These are phyloP conservation scores for Pocota personata DNA, from an alignment of 2,888 invertebrate genomes.

Conservation along the genomic window DNA sequence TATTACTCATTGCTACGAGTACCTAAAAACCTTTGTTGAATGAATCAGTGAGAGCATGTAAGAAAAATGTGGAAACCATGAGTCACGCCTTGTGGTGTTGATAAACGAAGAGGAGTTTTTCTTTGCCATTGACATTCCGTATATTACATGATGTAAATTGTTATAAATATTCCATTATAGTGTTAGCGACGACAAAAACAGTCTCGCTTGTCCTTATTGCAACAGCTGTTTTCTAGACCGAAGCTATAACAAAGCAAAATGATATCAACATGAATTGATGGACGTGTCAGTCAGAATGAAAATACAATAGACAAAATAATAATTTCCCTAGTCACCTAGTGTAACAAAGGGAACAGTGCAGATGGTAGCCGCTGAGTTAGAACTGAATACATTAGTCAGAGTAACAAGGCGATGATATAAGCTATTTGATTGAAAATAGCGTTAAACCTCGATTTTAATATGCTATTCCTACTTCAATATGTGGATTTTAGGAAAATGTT, in stretches of 20 bases:
- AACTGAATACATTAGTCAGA: not conserved
- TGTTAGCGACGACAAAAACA: not conserved
- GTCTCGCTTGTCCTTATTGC: not conserved
- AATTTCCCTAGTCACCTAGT: not conserved
- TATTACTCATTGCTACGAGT: slow-evolving; percentile 59
- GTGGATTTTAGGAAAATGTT: too few species aligned
- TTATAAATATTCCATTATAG: not conserved
- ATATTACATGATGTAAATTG: not conserved
- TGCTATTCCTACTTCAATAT: too few species aligned
- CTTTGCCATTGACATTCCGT: not conserved
- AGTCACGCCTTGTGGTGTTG: slow-evolving; percentile 31
- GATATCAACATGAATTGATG: not conserved
- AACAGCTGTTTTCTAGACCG: not conserved
- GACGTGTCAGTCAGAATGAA: not conserved
- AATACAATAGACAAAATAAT: not conserved
- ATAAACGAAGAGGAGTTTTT: slow-evolving; percentile 13
- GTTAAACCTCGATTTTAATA: too few species aligned
- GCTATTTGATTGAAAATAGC: too few species aligned
- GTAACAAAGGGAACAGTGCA: not conserved
- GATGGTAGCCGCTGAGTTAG: not conserved
- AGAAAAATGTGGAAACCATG: slow-evolving; percentile 28
- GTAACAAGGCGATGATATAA: not conserved
- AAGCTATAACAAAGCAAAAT: not conserved
- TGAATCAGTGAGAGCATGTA: slow-evolving; percentile 49
- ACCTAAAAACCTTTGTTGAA: slow-evolving; percentile 50